These are phyloP conservation scores for Agrotis exclamationis DNA, from an alignment of 2,888 invertebrate genomes.

Conservation along the genomic window DNA sequence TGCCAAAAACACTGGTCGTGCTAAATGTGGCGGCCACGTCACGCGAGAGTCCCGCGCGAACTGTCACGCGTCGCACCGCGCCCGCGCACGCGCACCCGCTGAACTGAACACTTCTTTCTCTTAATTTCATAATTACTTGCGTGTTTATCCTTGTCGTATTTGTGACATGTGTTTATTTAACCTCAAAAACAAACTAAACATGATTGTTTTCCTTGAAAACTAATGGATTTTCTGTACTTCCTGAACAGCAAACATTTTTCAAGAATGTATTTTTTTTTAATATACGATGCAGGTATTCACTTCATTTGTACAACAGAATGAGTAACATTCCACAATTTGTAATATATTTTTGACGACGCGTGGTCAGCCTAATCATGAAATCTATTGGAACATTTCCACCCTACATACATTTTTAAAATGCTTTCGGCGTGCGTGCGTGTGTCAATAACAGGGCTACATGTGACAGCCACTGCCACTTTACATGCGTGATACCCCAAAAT, in stretches of 20 bases:
- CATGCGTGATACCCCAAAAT: conserved; percentile 42
- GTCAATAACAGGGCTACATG: conserved; percentile 41
- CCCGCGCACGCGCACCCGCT: conserved; percentile 17
- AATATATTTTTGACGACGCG: conserved; percentile 21
- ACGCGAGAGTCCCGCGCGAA: conserved; percentile 70
- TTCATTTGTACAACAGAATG: conserved; percentile 4
- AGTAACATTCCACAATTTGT: conserved; percentile 16
- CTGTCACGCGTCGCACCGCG: conserved; percentile 71
- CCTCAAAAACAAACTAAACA: conserved; percentile 30
- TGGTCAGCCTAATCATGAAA: conserved; percentile 40
- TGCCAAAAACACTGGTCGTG: conserved; percentile 84
- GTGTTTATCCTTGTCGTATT: conserved; percentile 62
- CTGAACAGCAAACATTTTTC: conserved; percentile 9
- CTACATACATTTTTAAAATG: conserved; percentile 47
- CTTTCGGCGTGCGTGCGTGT: conserved; percentile 32
- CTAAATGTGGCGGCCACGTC: conserved; percentile 86
- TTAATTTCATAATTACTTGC: conserved; percentile 69
- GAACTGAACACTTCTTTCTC: conserved; percentile 58
- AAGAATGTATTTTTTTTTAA: neutral
- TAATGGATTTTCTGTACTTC: conserved; percentile 36
- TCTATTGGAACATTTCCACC: conserved; percentile 44
- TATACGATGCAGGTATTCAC: neutral
- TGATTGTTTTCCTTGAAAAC: conserved; percentile 33
- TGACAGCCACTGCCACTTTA: conserved; percentile 32
- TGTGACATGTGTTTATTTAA: conserved; percentile 55